Evolutionary conservation across 2,113 vertebrate genomes (phyloP).

Genomic region (Cairina moschata): DNA sequence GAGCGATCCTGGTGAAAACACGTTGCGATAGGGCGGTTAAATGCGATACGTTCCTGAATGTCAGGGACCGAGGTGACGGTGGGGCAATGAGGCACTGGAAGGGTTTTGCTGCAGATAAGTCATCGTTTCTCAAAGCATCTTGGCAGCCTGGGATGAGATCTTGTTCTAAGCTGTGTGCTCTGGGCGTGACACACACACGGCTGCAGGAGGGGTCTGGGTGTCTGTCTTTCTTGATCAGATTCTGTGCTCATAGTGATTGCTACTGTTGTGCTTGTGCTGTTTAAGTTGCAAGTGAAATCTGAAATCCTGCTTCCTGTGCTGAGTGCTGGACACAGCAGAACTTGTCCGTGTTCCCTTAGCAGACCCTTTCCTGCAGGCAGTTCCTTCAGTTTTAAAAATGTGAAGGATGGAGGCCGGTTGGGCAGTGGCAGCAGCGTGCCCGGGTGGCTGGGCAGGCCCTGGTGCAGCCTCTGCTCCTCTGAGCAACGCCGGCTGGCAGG

Average conservation of each 20-base stretch:
- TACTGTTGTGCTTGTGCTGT: neutral
- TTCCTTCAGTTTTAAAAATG: neutral
- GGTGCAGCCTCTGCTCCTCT: fast-evolving
- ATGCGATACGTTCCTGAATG: neutral
- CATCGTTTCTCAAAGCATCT: fast-evolving
- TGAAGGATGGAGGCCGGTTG: fast-evolving
- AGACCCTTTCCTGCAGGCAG: neutral
- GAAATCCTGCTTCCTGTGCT: neutral
- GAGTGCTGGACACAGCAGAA: neutral
- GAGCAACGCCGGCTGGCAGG: fast-evolving
- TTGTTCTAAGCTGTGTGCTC: neutral
- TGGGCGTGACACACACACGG: neutral
- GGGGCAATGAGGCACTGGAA: neutral
- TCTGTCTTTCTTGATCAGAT: neutral
- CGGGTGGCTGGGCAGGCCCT: neutral
- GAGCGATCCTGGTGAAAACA: neutral
- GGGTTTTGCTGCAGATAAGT: neutral
- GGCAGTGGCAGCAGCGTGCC: fast-evolving
- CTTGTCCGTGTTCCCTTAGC: fast-evolving
- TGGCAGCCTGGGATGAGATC: neutral
- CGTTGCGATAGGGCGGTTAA: fast-evolving
- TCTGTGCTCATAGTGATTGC: fast-evolving
- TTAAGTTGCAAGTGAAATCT: neutral
- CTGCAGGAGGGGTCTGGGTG: neutral
- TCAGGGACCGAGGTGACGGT: neutral